Base-by-base conservation (phyloP, 2,113 vertebrate genomes). In the Toxotes jaculatrix region DNA sequence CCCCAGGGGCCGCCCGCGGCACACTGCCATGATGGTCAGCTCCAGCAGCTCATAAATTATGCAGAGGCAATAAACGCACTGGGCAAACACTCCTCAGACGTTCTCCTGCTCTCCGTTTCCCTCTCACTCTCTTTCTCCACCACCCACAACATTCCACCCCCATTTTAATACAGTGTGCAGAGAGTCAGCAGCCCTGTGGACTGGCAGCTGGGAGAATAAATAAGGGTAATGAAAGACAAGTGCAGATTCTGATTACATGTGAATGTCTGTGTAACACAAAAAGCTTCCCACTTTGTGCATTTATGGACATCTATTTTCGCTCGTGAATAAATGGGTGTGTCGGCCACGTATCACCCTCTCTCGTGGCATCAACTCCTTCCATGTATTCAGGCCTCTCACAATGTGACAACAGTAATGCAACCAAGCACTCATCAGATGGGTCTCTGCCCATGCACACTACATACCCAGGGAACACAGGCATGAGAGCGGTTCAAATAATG, bases 1-100 rank as follows among this genome's bases (percentile, higher is more conserved):
- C 95, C 95, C 94, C 90, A 87, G 88, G 94, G 96, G 96, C 97
- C 91, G 96, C 95, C 95, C 83, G 95, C 95, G 96, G 97, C 96
- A 96, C 94, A 94, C 94, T 96, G 89, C 87, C 93, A 98, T 94
- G 95, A 94, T 95, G 96, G 96, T 93, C 96, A 96, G 87, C 95
- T 93, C 92, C 95, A 96, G 95, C 95, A 93, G 95, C 96, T 97
- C 95, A 97, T 98, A 96, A 97, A 98, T 98, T 97, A 98, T 97
- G 96, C 96, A 99, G 95, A 95, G 92, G 95, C 96, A 98, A 98
- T 98, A 98, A 98, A 97, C 80, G 95, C 94, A 92, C 94, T 96
- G 94, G 91, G 96, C 96, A 96, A 97, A 97, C 95, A 96, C 94
- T 94, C 89, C 94, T 95, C 90, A 90, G 86, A 93, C 84, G 83